phyloP scores from a whole-genome alignment of 2,888 invertebrate species.

The Danaus chrysippus region DNA sequence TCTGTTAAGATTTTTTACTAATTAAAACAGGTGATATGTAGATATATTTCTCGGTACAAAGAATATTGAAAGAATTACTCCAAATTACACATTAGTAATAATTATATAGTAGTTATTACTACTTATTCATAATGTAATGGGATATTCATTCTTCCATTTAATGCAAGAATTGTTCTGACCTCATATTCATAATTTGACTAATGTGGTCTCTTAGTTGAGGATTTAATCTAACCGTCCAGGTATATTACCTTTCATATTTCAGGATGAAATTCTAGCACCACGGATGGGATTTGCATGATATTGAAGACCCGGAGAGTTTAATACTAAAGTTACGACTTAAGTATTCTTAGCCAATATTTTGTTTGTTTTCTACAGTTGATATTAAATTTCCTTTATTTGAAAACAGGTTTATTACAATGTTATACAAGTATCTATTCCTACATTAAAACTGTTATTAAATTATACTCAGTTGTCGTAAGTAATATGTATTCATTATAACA shows the following conservation, averaged over 20 bases:
- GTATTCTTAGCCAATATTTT: slow-evolving; percentile 7
- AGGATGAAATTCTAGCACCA: slow-evolving; percentile 38
- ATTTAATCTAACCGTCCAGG: slow-evolving; percentile 37
- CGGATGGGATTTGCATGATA: slow-evolving; percentile 56
- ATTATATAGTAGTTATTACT: no score
- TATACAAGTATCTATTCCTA: no score
- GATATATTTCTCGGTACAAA: no score
- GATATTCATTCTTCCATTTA: neutral
- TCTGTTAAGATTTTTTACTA: no score
- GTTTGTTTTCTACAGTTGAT: neutral
- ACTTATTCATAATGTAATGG: neutral
- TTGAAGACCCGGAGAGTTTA: slow-evolving; percentile 42
- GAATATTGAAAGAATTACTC: no score
- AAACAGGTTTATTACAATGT: neutral
- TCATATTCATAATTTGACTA: slow-evolving; percentile 39
- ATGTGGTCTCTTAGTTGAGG: slow-evolving; percentile 26
- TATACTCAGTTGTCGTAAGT: neutral
- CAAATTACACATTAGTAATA: no score
- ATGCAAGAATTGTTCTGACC: slow-evolving; percentile 8
- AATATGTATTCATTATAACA: neutral
- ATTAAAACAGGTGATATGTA: no score
- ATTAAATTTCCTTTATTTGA: neutral
- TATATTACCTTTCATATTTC: slow-evolving; percentile 61
- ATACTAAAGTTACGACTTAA: slow-evolving; percentile 18
- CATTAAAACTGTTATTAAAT: no score